Conservation (phyloP, 1,140 invertebrate genomes). For the Ceratina calcarata region DNA sequence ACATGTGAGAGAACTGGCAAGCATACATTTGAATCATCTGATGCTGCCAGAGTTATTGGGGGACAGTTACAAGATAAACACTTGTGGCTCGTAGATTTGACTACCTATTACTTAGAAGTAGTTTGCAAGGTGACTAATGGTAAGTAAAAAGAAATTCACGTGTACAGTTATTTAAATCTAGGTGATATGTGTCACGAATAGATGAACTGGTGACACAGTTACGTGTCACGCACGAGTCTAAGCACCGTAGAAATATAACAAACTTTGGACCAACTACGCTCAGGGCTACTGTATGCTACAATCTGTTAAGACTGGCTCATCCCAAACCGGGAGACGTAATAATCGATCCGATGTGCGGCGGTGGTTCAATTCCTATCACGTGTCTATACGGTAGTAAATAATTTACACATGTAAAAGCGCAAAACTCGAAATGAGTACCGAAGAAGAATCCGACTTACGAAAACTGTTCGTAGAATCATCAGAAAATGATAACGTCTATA, state of each 20-base stretch:
- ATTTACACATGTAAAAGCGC: neutral
- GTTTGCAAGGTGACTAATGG: slow-evolving; percentile 78
- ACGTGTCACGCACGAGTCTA: slow-evolving; percentile 81
- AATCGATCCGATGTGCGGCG: slow-evolving; percentile 84
- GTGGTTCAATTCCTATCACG: slow-evolving; percentile 82
- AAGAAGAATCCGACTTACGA: slow-evolving; percentile 48
- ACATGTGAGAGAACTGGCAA: slow-evolving; percentile 82
- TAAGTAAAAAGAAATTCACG: slow-evolving; percentile 37
- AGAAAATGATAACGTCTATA: slow-evolving; percentile 56
- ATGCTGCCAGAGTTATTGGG: slow-evolving; percentile 81
- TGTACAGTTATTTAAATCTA: neutral
- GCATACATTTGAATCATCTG: slow-evolving; percentile 82
- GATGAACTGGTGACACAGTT: slow-evolving; percentile 79
- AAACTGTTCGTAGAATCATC: slow-evolving; percentile 59
- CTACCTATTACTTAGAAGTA: slow-evolving; percentile 82
- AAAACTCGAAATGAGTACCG: slow-evolving; percentile 41
- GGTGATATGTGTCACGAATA: slow-evolving; percentile 19
- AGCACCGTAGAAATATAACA: slow-evolving; percentile 82
- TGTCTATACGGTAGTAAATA: slow-evolving; percentile 1
- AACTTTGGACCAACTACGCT: slow-evolving; percentile 84
- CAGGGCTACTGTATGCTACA: slow-evolving; percentile 82
- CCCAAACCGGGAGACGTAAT: slow-evolving; percentile 82
- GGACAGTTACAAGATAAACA: slow-evolving; percentile 81
- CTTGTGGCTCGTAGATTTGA: slow-evolving; percentile 82
- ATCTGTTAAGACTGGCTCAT: slow-evolving; percentile 80